phyloP scores from a whole-genome alignment of 2,113 vertebrate genomes.

The Sprattus sprattus region DNA sequence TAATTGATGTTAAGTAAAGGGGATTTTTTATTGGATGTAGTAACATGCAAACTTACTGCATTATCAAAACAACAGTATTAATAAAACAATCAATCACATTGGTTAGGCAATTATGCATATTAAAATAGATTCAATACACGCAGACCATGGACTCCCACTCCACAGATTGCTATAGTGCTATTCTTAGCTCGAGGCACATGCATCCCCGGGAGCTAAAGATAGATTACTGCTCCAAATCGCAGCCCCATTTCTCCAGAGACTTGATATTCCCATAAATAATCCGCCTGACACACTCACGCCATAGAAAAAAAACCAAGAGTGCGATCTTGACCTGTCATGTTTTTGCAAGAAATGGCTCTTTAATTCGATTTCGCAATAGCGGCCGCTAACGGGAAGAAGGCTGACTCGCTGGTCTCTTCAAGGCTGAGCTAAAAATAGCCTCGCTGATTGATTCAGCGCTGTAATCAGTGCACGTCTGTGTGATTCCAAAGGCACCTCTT shows the following conservation, averaged over 20 bases:
- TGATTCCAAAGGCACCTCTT: constrained; percentile 46
- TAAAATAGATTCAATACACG: too few relatives aligned
- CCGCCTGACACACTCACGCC: neutral
- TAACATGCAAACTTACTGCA: too few relatives aligned
- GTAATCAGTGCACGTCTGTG: constrained; percentile 22
- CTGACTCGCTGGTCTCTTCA: constrained; percentile 1
- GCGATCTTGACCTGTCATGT: neutral
- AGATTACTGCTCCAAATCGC: constrained; percentile 47
- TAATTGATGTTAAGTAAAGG: too few relatives aligned
- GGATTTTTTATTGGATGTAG: too few relatives aligned
- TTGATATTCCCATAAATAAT: constrained; percentile 12
- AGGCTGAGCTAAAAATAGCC: constrained; percentile 55
- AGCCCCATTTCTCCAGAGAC: neutral
- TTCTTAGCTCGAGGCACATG: constrained; percentile 56
- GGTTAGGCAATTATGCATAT: too few relatives aligned
- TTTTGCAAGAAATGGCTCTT: neutral
- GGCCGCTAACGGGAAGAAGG: neutral
- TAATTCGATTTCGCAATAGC: neutral
- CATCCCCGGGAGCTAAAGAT: constrained; percentile 56
- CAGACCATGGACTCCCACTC: neutral
- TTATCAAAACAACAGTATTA: too few relatives aligned
- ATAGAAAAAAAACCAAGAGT: constrained; percentile 17
- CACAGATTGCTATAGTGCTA: constrained; percentile 42
- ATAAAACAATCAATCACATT: too few relatives aligned
- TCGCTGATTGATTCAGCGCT: constrained; percentile 48